Conservation (phyloP, 2,888 invertebrate genomes). For the Cacoxenus indagator region DNA sequence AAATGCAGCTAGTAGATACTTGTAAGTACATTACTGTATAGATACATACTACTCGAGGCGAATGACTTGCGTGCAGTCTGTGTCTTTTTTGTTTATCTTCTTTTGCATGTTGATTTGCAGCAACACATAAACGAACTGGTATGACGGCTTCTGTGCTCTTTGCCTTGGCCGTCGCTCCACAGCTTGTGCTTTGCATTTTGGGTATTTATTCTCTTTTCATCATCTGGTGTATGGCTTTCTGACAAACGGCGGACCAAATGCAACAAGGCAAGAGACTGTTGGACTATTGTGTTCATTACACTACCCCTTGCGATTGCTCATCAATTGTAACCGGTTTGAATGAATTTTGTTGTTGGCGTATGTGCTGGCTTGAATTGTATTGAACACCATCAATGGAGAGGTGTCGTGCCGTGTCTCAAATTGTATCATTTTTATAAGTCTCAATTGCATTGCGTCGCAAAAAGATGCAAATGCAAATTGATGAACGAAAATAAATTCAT, state of each 20-base stretch:
- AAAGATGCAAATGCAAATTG: neutral
- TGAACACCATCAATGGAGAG: conserved; percentile 24
- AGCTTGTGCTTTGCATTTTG: no score
- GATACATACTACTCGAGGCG: conserved; percentile 39
- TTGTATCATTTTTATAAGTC: conserved; percentile 3
- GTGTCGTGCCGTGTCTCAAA: conserved; percentile 5
- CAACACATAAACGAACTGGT: no score
- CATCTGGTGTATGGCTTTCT: no score
- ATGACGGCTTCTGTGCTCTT: no score
- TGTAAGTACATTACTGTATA: neutral
- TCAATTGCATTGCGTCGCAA: neutral
- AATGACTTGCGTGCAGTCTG: conserved; percentile 44
- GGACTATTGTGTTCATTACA: neutral
- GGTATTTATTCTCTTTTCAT: no score
- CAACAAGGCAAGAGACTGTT: no score
- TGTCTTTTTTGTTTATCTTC: neutral
- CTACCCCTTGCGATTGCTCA: conserved; percentile 19
- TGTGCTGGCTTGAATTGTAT: conserved; percentile 39
- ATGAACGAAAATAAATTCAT: neutral
- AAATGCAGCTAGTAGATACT: conserved; percentile 7
- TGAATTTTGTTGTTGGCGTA: conserved; percentile 17
- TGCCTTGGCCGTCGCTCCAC: no score
- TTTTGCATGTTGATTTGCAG: conserved; percentile 24
- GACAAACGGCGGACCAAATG: no score
- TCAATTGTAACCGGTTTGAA: conserved; percentile 20